Evolutionary conservation across 2,113 vertebrate species (phyloP), one percentile per base, ranked within the genome.

Genomic region (Otus sunia): DNA sequence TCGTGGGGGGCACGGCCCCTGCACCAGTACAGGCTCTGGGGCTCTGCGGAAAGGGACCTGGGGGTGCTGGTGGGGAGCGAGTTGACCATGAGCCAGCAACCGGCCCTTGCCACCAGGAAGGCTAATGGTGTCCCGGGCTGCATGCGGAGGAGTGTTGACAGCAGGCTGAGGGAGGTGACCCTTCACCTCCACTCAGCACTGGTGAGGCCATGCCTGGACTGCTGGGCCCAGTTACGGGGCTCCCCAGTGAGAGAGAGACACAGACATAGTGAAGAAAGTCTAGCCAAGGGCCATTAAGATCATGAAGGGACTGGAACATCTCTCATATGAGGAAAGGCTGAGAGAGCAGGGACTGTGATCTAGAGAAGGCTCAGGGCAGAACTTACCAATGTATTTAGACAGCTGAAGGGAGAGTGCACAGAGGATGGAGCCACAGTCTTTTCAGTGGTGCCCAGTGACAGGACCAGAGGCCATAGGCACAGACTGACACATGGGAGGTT

Each of bases 41-140:
- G 50, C 20, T 16, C 30, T 64, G 45, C n/a, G 2, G 45, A 19
- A 50, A 16, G n/a, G 47, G 39, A 9, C 21, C 34, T 5, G 34
- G 25, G 36, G 4, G 6, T 27, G 64, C 32, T 7, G 36, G 43
- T 6, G 45, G 66, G 36, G 16, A 56, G n/a, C 14, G 10, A 3
- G 34, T 0, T 29, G 59, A 7, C 15, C 23, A 0, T 6, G 75
- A 67, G 37, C 25, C 45, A 4, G 63, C 43, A 3, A 0, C 1
- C 22, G 20, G 50, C 25, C n/a, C 29, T 16, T 32, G 27, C 39
- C 34, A 1, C 1, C 20, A 15, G 43, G 60, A 43, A 6, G 60
- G 43, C 9, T 6, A 1, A 5, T 6, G 12, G 36, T 22, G 1
- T 5, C 4, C 26, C 1, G 50, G 64, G 26, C 39, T 10, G 30